A percentile compares a stretch with the other conserved stretches of the same genome.
These are phyloP conservation scores for Emys orbicularis DNA, from an alignment of 2,797 vertebrate genomes.

Conservation along the genomic window DNA sequence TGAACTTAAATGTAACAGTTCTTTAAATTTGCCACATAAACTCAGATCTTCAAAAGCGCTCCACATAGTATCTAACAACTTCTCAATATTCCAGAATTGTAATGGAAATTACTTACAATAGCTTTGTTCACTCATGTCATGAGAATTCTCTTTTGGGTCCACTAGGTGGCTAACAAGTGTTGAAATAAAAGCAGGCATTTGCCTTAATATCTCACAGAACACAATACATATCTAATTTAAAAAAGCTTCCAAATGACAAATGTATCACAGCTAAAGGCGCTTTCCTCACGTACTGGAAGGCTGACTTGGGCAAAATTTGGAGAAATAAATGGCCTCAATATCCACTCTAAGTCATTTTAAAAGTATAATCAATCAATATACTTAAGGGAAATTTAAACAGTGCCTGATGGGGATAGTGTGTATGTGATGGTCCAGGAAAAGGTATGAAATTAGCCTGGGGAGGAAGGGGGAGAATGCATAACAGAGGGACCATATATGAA, in stretches of 20 bases:
- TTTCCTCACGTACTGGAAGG: not conserved
- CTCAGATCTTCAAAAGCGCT: not conserved
- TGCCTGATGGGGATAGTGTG: not conserved
- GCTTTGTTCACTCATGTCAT: not conserved
- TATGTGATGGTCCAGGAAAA: not conserved
- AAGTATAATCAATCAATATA: not conserved
- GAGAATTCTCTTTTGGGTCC: constrained; percentile 1
- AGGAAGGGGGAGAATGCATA: not conserved
- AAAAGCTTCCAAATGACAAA: not conserved
- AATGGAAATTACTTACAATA: not conserved
- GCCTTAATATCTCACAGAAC: not conserved
- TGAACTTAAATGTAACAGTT: not conserved
- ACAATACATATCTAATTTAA: not conserved
- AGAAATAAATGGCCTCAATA: not conserved
- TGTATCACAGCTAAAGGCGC: not conserved
- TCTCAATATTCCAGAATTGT: not conserved
- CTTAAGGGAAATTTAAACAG: not conserved
- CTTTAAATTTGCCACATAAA: not conserved
- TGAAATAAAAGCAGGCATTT: not conserved
- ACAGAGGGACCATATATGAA: not conserved
- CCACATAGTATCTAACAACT: not conserved
- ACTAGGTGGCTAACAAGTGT: not conserved
- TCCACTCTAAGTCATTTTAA: not conserved
- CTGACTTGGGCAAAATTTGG: not conserved
- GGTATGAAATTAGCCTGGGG: not conserved